phyloP scores from a whole-genome alignment of 1,140 invertebrate species.

The Ooceraea biroi region DNA sequence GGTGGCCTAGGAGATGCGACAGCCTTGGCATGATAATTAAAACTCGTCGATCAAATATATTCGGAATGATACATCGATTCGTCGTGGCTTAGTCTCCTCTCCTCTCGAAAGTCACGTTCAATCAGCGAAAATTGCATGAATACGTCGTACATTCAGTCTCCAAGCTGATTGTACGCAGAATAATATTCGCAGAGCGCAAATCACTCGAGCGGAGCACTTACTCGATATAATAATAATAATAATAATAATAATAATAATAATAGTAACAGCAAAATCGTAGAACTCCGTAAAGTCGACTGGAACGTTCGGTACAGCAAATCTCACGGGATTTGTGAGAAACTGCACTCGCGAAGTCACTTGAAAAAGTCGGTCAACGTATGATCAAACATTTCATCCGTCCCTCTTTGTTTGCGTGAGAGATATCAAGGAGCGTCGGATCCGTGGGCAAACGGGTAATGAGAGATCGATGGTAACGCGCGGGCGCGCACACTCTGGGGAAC shows the following conservation, averaged over 20 bases:
- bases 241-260: constrained; percentile 4
- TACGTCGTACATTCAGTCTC: background rate
- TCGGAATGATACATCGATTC: background rate
- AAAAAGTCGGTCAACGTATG: constrained; percentile 53
- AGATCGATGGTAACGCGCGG: background rate
- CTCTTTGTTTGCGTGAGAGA: constrained; percentile 32
- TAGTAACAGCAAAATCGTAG: constrained; percentile 7
- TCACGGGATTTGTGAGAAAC: background rate
- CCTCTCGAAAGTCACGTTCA: background rate
- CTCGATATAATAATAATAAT: background rate
- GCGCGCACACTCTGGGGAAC: too few species aligned
- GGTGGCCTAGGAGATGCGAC: background rate
- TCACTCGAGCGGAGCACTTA: background rate
- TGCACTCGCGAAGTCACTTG: constrained; percentile 19
- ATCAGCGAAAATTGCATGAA: background rate
- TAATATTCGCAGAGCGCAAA: background rate
- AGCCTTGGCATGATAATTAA: constrained; percentile 24
- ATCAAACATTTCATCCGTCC: constrained; percentile 45
- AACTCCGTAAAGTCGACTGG: constrained; percentile 22
- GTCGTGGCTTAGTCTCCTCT: background rate
- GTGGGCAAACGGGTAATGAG: constrained; percentile 9
- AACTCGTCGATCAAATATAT: background rate
- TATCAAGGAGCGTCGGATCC: constrained; percentile 34
- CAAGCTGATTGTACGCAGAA: background rate
- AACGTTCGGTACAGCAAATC: constrained; percentile 23